A percentile compares a stretch with the other conserved stretches of the same genome.
Conservation (phyloP, 2,888 invertebrate species). For the Hofmannophila pseudospretella region DNA sequence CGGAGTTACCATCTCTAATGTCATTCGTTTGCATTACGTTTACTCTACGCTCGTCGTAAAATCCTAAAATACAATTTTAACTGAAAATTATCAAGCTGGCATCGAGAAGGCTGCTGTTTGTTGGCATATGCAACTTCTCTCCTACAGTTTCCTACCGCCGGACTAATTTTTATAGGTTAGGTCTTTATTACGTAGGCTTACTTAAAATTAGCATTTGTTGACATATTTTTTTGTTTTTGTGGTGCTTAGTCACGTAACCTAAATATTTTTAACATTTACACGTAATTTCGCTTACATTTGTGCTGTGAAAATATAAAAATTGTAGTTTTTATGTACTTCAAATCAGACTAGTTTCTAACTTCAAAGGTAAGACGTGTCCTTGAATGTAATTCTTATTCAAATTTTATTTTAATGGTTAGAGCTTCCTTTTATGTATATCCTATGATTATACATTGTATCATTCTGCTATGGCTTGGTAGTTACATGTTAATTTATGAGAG, state of each 20-base stretch:
- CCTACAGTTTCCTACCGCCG: conserved; percentile 44
- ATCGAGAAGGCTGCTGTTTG: conserved; percentile 52
- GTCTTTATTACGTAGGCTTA: conserved; percentile 12
- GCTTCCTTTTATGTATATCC: too few relatives aligned
- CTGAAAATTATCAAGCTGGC: conserved; percentile 56
- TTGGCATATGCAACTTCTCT: conserved; percentile 55
- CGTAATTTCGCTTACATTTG: conserved; percentile 1
- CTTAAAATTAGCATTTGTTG: background rate
- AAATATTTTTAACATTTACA: background rate
- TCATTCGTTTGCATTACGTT: too few relatives aligned
- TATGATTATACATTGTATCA: too few relatives aligned
- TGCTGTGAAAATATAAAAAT: background rate
- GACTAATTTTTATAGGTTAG: conserved; percentile 55
- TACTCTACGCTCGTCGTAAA: too few relatives aligned
- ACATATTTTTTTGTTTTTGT: background rate
- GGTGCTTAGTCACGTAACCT: background rate
- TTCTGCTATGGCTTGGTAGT: too few relatives aligned
- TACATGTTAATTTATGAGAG: too few relatives aligned
- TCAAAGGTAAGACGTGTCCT: background rate
- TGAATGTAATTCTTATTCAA: background rate
- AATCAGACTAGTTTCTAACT: background rate
- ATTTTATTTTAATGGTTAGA: too few relatives aligned
- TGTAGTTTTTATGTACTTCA: background rate
- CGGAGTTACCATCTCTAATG: too few relatives aligned
- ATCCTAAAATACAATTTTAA: background rate